Percentiles rank a stretch among this genome's conserved stretches.
Conservation (phyloP, 1,140 invertebrate species). For the Trichoplusia ni region DNA sequence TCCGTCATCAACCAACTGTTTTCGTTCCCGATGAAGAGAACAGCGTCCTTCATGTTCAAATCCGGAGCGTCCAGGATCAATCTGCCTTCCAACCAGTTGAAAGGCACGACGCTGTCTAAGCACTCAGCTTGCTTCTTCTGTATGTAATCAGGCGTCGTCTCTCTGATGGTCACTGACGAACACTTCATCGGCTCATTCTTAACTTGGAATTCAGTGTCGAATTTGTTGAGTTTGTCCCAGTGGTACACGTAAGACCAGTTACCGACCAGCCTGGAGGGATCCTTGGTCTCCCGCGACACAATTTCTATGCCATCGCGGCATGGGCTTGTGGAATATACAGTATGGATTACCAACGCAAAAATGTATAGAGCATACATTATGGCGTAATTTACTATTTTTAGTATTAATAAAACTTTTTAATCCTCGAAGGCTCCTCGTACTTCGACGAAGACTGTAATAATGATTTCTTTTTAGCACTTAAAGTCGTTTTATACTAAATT, state of each 20-base stretch:
- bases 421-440: no score
- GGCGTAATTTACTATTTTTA: not conserved
- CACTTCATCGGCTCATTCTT: not conserved
- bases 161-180: not conserved
- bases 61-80: not conserved
- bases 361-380: not conserved
- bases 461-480: no score
- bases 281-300: not conserved
- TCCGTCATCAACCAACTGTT: not conserved
- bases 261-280: not conserved
- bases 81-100: not conserved
- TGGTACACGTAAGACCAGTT: not conserved
- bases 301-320: not conserved
- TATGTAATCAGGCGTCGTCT: not conserved
- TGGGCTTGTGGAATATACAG: not conserved
- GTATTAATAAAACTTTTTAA: no score
- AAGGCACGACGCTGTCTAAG: not conserved
- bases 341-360: not conserved
- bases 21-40: not conserved
- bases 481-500: no score
- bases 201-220: not conserved
- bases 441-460: no score
- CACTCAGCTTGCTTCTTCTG: not conserved
- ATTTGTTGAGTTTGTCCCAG: not conserved
- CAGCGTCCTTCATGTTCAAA: not conserved